Percentiles rank a stretch among this genome's conserved stretches.
Evolutionary conservation across 2,888 invertebrate species (phyloP).

Genomic region (Ophion costatus): DNA sequence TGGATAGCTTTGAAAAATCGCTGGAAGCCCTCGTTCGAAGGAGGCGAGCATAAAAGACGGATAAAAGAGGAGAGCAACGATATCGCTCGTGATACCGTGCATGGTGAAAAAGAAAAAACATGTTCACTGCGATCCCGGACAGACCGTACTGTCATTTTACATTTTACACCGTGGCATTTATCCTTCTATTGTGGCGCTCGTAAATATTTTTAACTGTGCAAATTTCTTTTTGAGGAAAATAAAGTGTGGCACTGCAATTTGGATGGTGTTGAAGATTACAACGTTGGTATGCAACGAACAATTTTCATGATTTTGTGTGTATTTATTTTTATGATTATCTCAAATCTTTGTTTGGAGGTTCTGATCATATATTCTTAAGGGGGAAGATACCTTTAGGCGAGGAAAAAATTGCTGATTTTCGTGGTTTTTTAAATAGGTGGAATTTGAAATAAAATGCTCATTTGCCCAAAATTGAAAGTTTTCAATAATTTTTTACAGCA

Average conservation of each 20-base stretch:
- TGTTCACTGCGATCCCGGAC: background rate
- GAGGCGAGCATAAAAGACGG: conserved; percentile 27
- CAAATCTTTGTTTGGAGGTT: too few species aligned
- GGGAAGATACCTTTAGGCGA: too few species aligned
- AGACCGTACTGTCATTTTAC: background rate
- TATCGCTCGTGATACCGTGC: conserved; percentile 19
- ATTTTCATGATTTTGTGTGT: too few species aligned
- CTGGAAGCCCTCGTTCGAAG: conserved; percentile 35
- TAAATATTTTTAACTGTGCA: background rate
- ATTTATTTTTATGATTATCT: too few species aligned
- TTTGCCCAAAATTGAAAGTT: too few species aligned
- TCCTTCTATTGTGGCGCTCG: background rate
- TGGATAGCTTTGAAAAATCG: conserved; percentile 36
- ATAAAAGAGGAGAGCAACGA: conserved; percentile 37
- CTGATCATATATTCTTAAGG: too few species aligned
- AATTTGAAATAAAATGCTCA: too few species aligned
- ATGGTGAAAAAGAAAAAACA: background rate
- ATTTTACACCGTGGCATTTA: background rate
- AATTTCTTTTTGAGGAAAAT: background rate
- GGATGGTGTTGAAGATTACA: too few species aligned
- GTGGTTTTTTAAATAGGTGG: too few species aligned
- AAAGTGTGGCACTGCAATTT: background rate
- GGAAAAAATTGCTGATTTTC: too few species aligned
- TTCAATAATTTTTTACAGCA: too few species aligned
- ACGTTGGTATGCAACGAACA: too few species aligned